Evolutionary conservation across 2,888 invertebrate genomes (phyloP).

Genomic region (Drosophila robusta): DNA sequence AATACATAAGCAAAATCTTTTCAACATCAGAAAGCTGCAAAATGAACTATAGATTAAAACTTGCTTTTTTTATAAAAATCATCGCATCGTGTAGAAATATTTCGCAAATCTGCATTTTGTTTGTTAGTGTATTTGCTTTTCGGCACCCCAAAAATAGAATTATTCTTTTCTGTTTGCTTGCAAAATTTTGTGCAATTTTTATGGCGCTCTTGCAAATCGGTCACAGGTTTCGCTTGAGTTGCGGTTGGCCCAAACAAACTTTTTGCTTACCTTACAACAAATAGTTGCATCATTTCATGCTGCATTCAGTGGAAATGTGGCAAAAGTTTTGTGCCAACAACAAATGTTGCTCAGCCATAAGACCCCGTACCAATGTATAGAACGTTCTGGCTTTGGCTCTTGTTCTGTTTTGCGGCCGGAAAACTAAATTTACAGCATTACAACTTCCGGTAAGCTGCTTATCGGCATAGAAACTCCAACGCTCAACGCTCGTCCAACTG

Average conservation of each 20-base stretch:
- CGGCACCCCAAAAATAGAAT: background rate
- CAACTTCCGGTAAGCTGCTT: constrained; percentile 80
- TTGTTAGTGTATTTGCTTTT: background rate
- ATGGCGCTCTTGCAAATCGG: constrained; percentile 59
- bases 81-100: too few species aligned
- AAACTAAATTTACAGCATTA: constrained; percentile 80
- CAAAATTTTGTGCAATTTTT: constrained; percentile 24
- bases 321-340: constrained; percentile 51
- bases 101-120: too few species aligned
- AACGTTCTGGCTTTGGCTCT: constrained; percentile 21
- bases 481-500: constrained; percentile 57
- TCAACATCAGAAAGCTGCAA: too few species aligned
- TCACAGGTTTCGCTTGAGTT: constrained; percentile 74
- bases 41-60: too few species aligned
- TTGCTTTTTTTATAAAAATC: too few species aligned
- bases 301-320: constrained; percentile 72
- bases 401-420: constrained; percentile 75
- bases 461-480: constrained; percentile 74
- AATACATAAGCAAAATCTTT: too few species aligned
- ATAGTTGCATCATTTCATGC: constrained; percentile 42
- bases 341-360: constrained; percentile 29
- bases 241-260: constrained; percentile 59
- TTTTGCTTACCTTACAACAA: constrained; percentile 73
- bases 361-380: constrained; percentile 2
- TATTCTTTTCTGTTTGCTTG: background rate